Evolutionary conservation across 2,888 invertebrate species (phyloP).

Genomic region (Aromia moschata): DNA sequence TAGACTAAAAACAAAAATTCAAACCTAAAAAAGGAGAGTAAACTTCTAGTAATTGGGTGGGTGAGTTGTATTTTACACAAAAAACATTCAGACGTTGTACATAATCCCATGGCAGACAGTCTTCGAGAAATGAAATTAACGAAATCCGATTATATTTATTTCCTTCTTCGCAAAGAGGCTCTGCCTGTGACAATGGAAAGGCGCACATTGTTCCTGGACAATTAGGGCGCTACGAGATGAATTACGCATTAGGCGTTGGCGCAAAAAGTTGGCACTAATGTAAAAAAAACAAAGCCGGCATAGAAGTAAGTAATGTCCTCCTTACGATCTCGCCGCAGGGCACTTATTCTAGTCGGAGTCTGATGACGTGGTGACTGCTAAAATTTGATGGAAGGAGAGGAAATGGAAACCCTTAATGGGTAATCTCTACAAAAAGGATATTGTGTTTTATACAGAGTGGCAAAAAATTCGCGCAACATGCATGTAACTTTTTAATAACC

Average conservation of each 20-base stretch:
- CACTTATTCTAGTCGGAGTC: not conserved
- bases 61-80: too few species aligned
- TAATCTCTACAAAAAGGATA: too few species aligned
- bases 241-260: not conserved
- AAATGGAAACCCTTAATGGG: too few species aligned
- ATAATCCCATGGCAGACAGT: too few species aligned
- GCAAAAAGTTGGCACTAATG: conserved; percentile 2
- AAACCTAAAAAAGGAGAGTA: too few species aligned
- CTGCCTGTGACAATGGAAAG: conserved; percentile 8
- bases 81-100: too few species aligned
- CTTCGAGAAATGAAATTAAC: conserved; percentile 20
- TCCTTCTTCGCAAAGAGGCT: conserved; percentile 12
- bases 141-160: conserved; percentile 17
- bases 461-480: too few species aligned
- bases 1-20: too few species aligned
- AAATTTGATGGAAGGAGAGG: not conserved
- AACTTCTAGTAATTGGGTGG: too few species aligned
- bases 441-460: too few species aligned
- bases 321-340: not conserved
- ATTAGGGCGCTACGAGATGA: conserved; percentile 11
- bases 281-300: conserved; percentile 4
- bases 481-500: too few species aligned
- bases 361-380: not conserved
- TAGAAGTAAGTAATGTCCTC: conserved; percentile 2
- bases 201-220: conserved; percentile 7